phyloP scores from a whole-genome alignment of 2,888 invertebrate genomes.

The Diarsia brunnea region DNA sequence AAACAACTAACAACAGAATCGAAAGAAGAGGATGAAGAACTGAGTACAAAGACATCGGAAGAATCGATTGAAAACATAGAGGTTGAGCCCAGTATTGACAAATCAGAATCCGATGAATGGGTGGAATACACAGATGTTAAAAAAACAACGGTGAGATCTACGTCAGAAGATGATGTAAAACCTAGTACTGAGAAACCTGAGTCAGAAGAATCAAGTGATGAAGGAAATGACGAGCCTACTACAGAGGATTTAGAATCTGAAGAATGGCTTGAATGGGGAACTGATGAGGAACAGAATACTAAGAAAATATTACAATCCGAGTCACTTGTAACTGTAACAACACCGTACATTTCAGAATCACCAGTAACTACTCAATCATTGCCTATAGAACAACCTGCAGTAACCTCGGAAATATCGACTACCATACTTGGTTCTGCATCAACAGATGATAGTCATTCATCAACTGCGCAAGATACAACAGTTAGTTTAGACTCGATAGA shows the following conservation, averaged over 20 bases:
- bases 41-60: neutral
- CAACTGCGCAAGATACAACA: neutral
- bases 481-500: neutral
- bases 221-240: neutral
- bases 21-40: neutral
- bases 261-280: constrained; percentile 21
- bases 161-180: neutral
- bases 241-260: constrained; percentile 1
- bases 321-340: neutral
- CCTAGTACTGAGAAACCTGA: neutral
- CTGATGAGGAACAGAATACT: neutral
- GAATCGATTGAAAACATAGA: neutral
- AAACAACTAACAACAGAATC: neutral
- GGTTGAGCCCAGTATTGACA: neutral
- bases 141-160: neutral
- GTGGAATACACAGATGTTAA: neutral
- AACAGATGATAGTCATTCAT: neutral
- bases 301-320: constrained; percentile 6
- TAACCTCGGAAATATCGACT: neutral
- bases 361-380: neutral
- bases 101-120: neutral
- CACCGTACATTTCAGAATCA: neutral
- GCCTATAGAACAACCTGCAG: neutral
- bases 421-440: neutral
- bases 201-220: neutral